Evolutionary conservation across 2,113 vertebrate genomes (phyloP), one percentile per base, ranked within the genome.

Genomic region (Tetraodon nigroviridis): DNA sequence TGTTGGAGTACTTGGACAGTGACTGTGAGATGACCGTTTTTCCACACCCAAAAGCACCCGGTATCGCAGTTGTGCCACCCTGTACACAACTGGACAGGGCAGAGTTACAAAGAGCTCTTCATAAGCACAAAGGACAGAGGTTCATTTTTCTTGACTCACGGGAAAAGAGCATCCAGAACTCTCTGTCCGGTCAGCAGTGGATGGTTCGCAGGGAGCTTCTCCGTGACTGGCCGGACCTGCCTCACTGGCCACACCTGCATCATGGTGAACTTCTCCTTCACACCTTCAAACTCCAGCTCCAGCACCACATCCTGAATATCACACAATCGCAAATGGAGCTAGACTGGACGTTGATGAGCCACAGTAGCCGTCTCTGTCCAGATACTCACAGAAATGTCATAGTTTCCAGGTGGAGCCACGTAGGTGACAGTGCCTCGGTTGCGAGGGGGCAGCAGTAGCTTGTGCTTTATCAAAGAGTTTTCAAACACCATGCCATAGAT

Each of bases 1-100:
- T 98, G 87, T 99, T 99, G 79, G 96, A 99, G 76, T 95, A 99
- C 73, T 99, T 99, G 56, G 96, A 99, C 27, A 98, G 81, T 41
- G 97, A 98, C 83, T 99, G 97, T 0, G 97, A 98, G 82, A 98
- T 99, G 65, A 99, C 97, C 0, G 97, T 99, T 86, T 99, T 99
- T 66, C 95, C 97, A 75, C 97, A 99, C n/a, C 97, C 97, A 15
- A 98, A 99, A 8, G 97, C 97, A 6, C 97, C 96, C 0, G 97
- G 97, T 74, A 98, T 98, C 10, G 97, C 97, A 37, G 95, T 98
- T 57, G 95, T 98, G 48, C 95, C 95, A 18, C 97, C 95, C 82
- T 99, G 96, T 10, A 99, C 96, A 78, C 96, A 99, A 52, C 96
- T 87, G 13, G 3, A 57, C 19, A 48, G 46, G 8, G 27, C 59